Evolutionary conservation across 2,113 vertebrate genomes (phyloP).

Genomic region (Cyanocitta stelleri): DNA sequence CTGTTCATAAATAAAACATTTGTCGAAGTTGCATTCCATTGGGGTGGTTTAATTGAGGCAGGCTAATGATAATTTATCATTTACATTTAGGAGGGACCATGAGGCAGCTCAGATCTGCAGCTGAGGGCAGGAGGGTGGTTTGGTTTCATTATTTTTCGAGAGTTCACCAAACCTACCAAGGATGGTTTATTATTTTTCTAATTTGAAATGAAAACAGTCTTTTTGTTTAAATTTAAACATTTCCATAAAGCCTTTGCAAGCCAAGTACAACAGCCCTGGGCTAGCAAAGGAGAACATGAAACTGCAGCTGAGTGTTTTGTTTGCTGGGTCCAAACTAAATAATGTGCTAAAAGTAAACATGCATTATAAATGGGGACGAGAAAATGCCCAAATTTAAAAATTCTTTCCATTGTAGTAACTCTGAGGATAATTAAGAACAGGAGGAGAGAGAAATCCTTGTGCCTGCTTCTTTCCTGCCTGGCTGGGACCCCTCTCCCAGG

Average conservation of each 20-base stretch:
- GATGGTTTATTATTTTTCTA: slow-evolving; percentile 30
- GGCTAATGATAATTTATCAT: slow-evolving; percentile 2
- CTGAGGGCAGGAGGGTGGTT: background rate
- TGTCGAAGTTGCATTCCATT: background rate
- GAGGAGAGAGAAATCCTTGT: background rate
- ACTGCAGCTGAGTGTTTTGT: slow-evolving; percentile 53
- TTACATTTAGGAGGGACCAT: background rate
- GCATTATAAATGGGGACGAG: slow-evolving; percentile 33
- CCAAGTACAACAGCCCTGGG: slow-evolving; percentile 44
- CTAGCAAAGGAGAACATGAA: slow-evolving; percentile 18
- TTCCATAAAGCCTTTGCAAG: slow-evolving; percentile 48
- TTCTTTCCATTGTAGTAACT: slow-evolving; percentile 61
- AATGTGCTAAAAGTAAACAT: slow-evolving; percentile 61
- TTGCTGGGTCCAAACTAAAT: slow-evolving; percentile 48
- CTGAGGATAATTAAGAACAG: slow-evolving; percentile 33
- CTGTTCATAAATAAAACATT: slow-evolving; percentile 53
- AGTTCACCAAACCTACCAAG: background rate
- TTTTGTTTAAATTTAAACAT: slow-evolving; percentile 60
- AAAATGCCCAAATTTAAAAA: slow-evolving; percentile 19
- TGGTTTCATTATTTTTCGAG: background rate
- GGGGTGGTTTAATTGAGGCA: slow-evolving; percentile 13
- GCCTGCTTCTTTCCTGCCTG: background rate
- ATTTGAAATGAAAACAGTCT: slow-evolving; percentile 46
- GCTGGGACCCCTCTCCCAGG: background rate
- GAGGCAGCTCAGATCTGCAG: background rate